phyloP scores from a whole-genome alignment of 2,888 invertebrate species.

The Oegoconia quadripuncta region DNA sequence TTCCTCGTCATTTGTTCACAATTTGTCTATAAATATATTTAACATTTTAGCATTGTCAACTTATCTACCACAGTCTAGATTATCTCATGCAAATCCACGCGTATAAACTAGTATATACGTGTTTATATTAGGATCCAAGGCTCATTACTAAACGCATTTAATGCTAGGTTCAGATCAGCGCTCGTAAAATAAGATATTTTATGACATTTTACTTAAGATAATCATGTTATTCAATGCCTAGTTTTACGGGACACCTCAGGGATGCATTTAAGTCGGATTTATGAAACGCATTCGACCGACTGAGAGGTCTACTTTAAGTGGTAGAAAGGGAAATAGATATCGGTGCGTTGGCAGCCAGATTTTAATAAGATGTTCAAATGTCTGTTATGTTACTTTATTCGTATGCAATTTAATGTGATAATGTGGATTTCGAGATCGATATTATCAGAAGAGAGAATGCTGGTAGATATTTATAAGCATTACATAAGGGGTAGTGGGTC shows the following conservation, averaged over 20 bases:
- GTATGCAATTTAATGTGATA: background rate
- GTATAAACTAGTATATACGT: slow-evolving; percentile 20
- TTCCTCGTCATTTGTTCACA: background rate
- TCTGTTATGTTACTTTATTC: slow-evolving; percentile 12
- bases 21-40: background rate
- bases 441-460: background rate
- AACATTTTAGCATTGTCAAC: background rate
- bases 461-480: background rate
- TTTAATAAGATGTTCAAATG: slow-evolving; percentile 18
- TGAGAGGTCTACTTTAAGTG: slow-evolving; percentile 16
- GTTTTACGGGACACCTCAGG: slow-evolving; percentile 18
- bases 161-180: slow-evolving; percentile 28
- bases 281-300: slow-evolving; percentile 1
- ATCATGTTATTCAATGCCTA: slow-evolving; percentile 34
- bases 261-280: slow-evolving; percentile 8
- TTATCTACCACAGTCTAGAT: background rate
- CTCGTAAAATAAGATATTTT: slow-evolving; percentile 39
- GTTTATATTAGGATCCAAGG: slow-evolving; percentile 20
- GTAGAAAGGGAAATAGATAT: slow-evolving; percentile 17
- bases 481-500: no score
- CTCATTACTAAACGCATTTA: slow-evolving; percentile 44
- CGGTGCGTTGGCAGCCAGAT: slow-evolving; percentile 17
- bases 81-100: slow-evolving; percentile 20
- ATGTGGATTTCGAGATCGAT: background rate
- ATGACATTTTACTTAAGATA: slow-evolving; percentile 33